Percentiles rank a stretch among this genome's conserved stretches.
Conservation (phyloP, 2,113 vertebrate genomes). For the Zingel zingel region DNA sequence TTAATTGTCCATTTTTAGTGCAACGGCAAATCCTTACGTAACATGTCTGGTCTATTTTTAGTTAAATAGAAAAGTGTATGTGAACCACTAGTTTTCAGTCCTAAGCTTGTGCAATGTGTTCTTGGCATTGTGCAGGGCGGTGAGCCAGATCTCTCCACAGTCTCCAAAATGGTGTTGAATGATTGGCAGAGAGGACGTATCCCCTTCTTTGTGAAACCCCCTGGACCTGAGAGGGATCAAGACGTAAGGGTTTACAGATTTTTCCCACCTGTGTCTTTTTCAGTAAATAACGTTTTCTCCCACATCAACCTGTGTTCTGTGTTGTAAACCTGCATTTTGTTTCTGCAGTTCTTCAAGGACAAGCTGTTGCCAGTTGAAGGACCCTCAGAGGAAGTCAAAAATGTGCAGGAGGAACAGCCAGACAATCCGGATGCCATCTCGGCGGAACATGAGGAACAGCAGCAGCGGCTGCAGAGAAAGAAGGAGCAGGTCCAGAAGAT, state of each 20-base stretch:
- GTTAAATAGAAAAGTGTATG: constrained; percentile 12
- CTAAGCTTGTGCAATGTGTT: constrained; percentile 8
- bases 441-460: constrained; percentile 42
- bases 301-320: neutral
- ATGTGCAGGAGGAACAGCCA: constrained; percentile 48
- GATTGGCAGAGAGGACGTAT: constrained; percentile 99
- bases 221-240: constrained; percentile 82
- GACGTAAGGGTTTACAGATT: constrained; percentile 81
- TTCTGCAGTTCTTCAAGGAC: constrained; percentile 39
- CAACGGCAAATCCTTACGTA: neutral
- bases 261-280: neutral
- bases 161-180: constrained; percentile 98
- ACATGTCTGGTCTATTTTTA: neutral
- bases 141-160: constrained; percentile 92
- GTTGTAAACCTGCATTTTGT: neutral
- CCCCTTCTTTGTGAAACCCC: constrained; percentile 97
- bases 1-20: constrained; percentile 2
- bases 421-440: constrained; percentile 16
- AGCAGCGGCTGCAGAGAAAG: constrained; percentile 51
- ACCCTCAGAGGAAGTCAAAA: constrained; percentile 44
- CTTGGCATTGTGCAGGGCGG: constrained; percentile 86
- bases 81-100: neutral
- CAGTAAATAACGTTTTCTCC: neutral
- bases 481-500: constrained; percentile 86
- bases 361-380: constrained; percentile 53